Conservation (phyloP, 2,888 invertebrate species). For the Dynastes grantii region DNA sequence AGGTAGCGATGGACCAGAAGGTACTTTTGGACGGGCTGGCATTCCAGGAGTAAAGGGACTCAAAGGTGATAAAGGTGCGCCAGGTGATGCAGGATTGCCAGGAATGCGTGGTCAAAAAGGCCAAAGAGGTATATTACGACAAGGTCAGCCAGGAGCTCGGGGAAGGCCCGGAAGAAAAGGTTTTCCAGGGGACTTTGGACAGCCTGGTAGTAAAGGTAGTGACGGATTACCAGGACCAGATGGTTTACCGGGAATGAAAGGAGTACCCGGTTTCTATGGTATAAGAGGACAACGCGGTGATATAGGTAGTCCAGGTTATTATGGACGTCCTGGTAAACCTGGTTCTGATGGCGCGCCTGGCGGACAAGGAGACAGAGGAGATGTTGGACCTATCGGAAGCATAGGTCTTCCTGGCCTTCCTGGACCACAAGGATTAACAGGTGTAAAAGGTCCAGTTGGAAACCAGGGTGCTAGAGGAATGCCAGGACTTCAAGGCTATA, state of each 20-base stretch:
- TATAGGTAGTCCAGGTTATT: slow-evolving; percentile 62
- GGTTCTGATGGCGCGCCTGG: slow-evolving; percentile 67
- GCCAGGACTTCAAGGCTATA: slow-evolving; percentile 64
- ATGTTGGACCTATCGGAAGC: slow-evolving; percentile 63
- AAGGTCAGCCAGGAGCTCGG: slow-evolving; percentile 66
- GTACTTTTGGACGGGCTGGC: slow-evolving; percentile 66
- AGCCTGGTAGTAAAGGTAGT: slow-evolving; percentile 65
- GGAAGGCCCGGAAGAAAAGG: slow-evolving; percentile 67
- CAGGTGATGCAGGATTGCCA: slow-evolving; percentile 61
- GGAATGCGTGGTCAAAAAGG: slow-evolving; percentile 64
- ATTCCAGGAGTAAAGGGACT: slow-evolving; percentile 65
- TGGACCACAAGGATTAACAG: slow-evolving; percentile 69
- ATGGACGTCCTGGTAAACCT: slow-evolving; percentile 60
- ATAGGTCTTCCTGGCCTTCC: slow-evolving; percentile 66
- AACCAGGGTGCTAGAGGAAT: slow-evolving; percentile 71
- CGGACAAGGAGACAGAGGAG: slow-evolving; percentile 70
- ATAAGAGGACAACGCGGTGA: slow-evolving; percentile 56
- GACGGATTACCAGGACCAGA: slow-evolving; percentile 63
- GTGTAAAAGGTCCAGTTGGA: slow-evolving; percentile 67
- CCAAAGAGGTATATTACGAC: slow-evolving; percentile 63
- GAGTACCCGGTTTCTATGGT: slow-evolving; percentile 62
- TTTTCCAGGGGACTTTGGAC: slow-evolving; percentile 65
- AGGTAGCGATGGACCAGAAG: slow-evolving; percentile 68
- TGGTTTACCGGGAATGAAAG: slow-evolving; percentile 64
- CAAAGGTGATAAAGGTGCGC: slow-evolving; percentile 67